phyloP scores from a whole-genome alignment of 2,113 vertebrate species.

The Bubo scandiacus region DNA sequence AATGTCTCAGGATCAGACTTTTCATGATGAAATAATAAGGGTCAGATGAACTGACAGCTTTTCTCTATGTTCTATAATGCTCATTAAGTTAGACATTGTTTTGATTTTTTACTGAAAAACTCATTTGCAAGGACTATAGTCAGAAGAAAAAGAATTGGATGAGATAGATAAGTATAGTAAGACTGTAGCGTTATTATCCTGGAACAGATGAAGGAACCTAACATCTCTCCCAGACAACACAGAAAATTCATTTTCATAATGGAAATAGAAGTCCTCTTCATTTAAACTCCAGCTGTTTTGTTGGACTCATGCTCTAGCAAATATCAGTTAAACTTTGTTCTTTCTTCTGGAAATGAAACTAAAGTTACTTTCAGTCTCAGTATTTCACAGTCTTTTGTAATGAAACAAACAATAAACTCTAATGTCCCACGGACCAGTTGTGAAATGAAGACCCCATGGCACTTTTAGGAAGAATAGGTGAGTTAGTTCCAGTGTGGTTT shows the following conservation, averaged over 20 bases:
- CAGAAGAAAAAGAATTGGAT: neutral
- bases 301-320: constrained; percentile 10
- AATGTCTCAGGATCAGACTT: neutral
- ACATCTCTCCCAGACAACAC: neutral
- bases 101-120: constrained; percentile 33
- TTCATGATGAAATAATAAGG: constrained; percentile 31
- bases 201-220: neutral
- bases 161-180: neutral
- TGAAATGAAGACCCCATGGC: constrained; percentile 33
- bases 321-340: constrained; percentile 8
- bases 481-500: constrained; percentile 46
- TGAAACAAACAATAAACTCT: constrained; percentile 15
- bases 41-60: neutral
- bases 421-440: neutral
- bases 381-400: constrained; percentile 31
- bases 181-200: neutral
- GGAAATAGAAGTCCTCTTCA: neutral
- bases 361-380: neutral
- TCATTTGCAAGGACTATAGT: neutral
- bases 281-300: constrained; percentile 51
- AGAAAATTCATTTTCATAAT: constrained; percentile 4
- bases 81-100: constrained; percentile 23
- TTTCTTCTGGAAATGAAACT: constrained; percentile 12
- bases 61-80: neutral
- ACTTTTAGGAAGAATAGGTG: constrained; percentile 44